Percentiles rank a stretch among this genome's conserved stretches.
Evolutionary conservation across 2,797 vertebrate species (phyloP).

Genomic region (Capromys pilorides): DNA sequence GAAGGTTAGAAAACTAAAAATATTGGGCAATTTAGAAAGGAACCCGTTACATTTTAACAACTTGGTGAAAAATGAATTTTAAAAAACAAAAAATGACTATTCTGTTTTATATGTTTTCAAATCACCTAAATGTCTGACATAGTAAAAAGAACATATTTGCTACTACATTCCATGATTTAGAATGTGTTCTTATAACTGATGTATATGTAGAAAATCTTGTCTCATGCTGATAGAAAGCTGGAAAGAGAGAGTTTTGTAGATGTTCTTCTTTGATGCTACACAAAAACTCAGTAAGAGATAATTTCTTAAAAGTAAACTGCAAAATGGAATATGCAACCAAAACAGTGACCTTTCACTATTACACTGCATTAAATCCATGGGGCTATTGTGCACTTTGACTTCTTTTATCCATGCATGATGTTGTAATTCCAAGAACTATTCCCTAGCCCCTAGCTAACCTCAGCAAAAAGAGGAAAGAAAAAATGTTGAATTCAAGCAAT

Average conservation of each 20-base stretch:
- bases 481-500: too few species aligned
- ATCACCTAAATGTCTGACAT: background rate
- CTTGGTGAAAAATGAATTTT: background rate
- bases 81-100: background rate
- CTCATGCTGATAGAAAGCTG: background rate
- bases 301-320: background rate
- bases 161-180: constrained; percentile 1
- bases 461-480: too few species aligned
- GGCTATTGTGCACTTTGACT: background rate
- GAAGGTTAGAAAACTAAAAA: constrained; percentile 19
- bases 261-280: constrained; percentile 13
- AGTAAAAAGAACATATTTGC: background rate
- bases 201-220: background rate
- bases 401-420: background rate
- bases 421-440: background rate
- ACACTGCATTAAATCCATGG: constrained; percentile 3
- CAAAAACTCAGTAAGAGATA: constrained; percentile 18
- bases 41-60: background rate
- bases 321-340: background rate
- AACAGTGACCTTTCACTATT: background rate
- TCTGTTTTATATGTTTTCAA: constrained; percentile 4
- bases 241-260: background rate
- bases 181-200: background rate
- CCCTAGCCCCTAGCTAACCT: too few species aligned
- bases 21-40: background rate